Conservation (phyloP, 2,888 invertebrate genomes). For the Dasysyrphus albostriatus region DNA sequence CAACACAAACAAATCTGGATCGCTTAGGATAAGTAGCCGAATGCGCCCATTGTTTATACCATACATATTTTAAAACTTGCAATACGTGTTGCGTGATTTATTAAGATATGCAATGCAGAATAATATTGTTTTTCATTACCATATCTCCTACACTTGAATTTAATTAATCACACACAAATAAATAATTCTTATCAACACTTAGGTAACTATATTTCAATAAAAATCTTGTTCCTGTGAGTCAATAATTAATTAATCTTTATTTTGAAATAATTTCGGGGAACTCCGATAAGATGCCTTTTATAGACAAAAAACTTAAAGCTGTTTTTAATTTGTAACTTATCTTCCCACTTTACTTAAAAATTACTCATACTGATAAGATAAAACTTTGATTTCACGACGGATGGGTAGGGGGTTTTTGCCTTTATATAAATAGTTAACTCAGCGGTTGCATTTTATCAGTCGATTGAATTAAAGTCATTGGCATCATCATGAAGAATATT, state of each 20-base stretch:
- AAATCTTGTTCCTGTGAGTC: background rate
- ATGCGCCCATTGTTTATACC: too few relatives aligned
- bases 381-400: background rate
- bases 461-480: background rate
- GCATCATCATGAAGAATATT: conserved; percentile 20
- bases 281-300: background rate
- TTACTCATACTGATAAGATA: conserved; percentile 12
- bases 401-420: background rate
- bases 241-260: background rate
- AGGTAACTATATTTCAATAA: background rate
- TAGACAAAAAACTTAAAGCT: background rate
- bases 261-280: conserved; percentile 1
- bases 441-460: background rate
- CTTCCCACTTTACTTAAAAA: background rate
- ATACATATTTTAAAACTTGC: too few relatives aligned
- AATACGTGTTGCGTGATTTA: background rate
- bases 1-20: too few relatives aligned
- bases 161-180: too few relatives aligned
- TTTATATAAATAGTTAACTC: background rate
- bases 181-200: too few relatives aligned
- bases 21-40: too few relatives aligned
- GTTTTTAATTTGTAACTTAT: background rate
- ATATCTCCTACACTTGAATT: too few relatives aligned
- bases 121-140: background rate
- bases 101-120: background rate